These are phyloP conservation scores for Thereva nobilitata DNA, from an alignment of 2,888 invertebrate genomes.

Conservation along the genomic window DNA sequence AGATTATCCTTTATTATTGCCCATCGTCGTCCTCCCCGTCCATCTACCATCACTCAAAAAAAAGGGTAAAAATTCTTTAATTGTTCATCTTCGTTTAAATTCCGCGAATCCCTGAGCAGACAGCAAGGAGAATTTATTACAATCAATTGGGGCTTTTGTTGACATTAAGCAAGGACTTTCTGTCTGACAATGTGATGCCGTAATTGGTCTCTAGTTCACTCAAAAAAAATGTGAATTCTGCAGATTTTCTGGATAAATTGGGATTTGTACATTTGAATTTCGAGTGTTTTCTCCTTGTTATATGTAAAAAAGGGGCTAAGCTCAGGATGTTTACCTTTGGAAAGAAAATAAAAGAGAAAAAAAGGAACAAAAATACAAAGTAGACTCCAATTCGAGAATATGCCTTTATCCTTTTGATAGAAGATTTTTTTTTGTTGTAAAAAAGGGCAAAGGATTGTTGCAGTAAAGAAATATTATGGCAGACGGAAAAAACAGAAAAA, in stretches of 20 bases:
- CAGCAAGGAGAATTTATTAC: conserved; percentile 34
- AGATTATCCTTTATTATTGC: conserved; percentile 38
- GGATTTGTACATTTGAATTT: conserved; percentile 11
- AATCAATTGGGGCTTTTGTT: conserved; percentile 37
- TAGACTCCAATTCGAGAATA: no score
- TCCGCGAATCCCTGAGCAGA: conserved; percentile 30
- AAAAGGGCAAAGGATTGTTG: no score
- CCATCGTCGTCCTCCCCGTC: conserved; percentile 1
- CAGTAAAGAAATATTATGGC: no score
- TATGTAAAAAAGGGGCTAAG: no score
- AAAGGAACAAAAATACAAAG: no score
- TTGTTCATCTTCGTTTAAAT: conserved; percentile 25
- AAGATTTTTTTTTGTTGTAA: no score
- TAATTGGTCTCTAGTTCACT: conserved; percentile 29
- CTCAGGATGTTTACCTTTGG: no score
- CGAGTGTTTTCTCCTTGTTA: conserved; percentile 2
- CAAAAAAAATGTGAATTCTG: not conserved
- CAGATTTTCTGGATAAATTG: not conserved
- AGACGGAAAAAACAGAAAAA: no score
- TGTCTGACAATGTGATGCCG: conserved; percentile 26
- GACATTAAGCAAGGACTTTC: conserved; percentile 34
- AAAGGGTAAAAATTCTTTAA: conserved; percentile 32
- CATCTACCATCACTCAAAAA: no score
- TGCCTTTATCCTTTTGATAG: no score
- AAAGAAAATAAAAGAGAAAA: no score